Base-by-base conservation (phyloP, 2,888 invertebrate genomes). In the Drosophila meridionalis region DNA sequence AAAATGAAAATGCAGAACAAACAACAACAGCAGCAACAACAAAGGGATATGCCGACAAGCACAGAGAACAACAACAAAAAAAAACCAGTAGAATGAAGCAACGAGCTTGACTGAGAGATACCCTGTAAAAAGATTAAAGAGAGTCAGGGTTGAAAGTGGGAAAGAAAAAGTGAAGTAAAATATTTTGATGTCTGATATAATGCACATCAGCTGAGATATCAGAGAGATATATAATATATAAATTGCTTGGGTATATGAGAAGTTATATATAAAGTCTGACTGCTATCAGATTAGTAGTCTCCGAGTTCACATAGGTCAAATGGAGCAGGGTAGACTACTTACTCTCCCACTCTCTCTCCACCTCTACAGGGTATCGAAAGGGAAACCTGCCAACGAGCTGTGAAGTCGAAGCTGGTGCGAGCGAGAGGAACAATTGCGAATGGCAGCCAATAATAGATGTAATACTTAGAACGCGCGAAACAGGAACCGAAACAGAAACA, bases 1-100 rank as follows among this genome's bases (percentile, higher is more conserved):
- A 88, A 88, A 87, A 86, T 82, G 87, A 87, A 87, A 89, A 88
- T 87, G 79, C 88, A 83, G 80, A 78, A 38, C 63, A 62, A 64
- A 69, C 78, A 87, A 78, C 62, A 64, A 72, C 78, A 85, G 82
- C 61, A 64, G 71, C 12, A 47, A 6, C 28, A 28, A 45, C 85
- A 82, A 82, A 78, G 56, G 78, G 64, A 74, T 61, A 67, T 48
- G 69, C 57, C 55, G 66, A 69, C 60, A 75, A 75, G 63, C 68
- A 73, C 45, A 63, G 58, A 59, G 69, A 62, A 60, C 61, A 71
- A 36, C 14, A 9, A 45, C 9, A 50, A 72, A 14, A 20, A 11
- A 38, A 9, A n/a, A 20, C 20, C 20, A 28, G 14, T 5, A 0
- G 14, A 14, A 8, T 14, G 12, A 55, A 34, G 5, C 11, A 48